These are phyloP conservation scores for Engystomops pustulosus DNA, from an alignment of 2,113 vertebrate genomes.

Conservation along the genomic window DNA sequence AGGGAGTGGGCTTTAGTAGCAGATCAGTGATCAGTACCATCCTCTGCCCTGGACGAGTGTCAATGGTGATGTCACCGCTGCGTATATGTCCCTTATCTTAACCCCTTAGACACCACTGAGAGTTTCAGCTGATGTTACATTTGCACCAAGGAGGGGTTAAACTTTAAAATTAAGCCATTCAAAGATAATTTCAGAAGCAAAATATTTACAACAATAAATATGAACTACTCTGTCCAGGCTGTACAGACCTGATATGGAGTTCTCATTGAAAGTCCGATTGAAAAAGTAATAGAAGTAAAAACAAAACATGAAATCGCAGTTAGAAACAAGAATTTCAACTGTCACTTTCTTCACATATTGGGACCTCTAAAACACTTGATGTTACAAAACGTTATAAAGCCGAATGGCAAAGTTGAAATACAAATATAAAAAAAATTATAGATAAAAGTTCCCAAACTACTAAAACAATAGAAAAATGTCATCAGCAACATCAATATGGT, in stretches of 20 bases:
- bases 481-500: too few species aligned
- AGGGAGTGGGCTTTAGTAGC: conserved; percentile 63
- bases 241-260: not conserved
- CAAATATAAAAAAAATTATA: not conserved
- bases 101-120: not conserved
- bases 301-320: not conserved
- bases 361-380: not conserved
- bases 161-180: too few species aligned
- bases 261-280: not conserved
- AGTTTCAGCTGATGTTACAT: not conserved
- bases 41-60: conserved; percentile 87
- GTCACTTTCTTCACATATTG: too few species aligned
- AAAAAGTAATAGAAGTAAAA: not conserved
- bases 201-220: not conserved
- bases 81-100: conserved; percentile 20
- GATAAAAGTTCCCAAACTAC: not conserved
- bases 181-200: not conserved
- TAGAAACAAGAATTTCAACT: too few species aligned
- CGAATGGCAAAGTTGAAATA: not conserved
- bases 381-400: not conserved
- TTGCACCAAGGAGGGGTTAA: conserved; percentile 58
- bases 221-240: not conserved
- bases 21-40: conserved; percentile 86
- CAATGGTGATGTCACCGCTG: conserved; percentile 89
- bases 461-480: not conserved